phyloP scores from a whole-genome alignment of 2,888 invertebrate genomes.

The Ecliptopera silaceata region DNA sequence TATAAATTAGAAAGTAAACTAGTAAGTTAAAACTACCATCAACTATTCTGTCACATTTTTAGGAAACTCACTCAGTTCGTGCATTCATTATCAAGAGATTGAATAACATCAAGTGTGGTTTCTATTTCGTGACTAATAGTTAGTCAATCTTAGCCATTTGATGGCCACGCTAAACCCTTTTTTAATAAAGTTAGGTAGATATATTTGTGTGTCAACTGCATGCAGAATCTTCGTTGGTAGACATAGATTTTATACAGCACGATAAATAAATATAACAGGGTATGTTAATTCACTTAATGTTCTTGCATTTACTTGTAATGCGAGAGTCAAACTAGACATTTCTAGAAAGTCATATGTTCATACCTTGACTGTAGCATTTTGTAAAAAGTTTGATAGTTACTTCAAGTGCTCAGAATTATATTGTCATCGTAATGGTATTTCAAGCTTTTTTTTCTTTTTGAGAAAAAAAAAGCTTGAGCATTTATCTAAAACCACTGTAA shows the following conservation, averaged over 20 bases:
- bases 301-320: constrained; percentile 14
- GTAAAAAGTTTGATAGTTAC: neutral
- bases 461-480: neutral
- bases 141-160: constrained; percentile 16
- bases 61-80: neutral
- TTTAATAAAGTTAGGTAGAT: constrained; percentile 7
- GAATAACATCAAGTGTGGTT: neutral
- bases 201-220: constrained; percentile 23
- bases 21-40: neutral
- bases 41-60: constrained; percentile 16
- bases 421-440: neutral
- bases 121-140: constrained; percentile 7
- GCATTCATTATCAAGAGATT: neutral
- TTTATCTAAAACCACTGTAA: constrained; percentile 16
- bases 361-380: constrained; percentile 13
- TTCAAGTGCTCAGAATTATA: neutral
- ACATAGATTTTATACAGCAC: constrained; percentile 23
- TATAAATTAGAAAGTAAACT: constrained; percentile 16
- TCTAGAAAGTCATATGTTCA: constrained; percentile 1
- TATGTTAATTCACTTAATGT: constrained; percentile 26
- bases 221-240: constrained; percentile 17
- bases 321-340: constrained; percentile 19
- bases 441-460: neutral
- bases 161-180: constrained; percentile 17
- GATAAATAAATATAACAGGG: constrained; percentile 28